These are phyloP conservation scores for Esox lucius DNA, from an alignment of 2,797 vertebrate genomes.

Conservation along the genomic window DNA sequence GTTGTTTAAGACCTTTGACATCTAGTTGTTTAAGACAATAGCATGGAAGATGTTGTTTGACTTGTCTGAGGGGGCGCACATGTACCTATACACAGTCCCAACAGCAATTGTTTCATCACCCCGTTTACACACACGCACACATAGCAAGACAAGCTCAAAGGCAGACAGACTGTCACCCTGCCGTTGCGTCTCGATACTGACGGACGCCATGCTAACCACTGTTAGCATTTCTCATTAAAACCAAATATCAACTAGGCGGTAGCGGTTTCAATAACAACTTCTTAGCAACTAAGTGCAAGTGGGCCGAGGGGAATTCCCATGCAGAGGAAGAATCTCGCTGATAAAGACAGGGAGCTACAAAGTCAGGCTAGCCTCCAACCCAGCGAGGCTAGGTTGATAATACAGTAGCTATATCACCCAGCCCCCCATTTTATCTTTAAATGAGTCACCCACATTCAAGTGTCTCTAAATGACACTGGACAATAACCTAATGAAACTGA, in stretches of 20 bases:
- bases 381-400: no score
- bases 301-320: conserved; percentile 4
- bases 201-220: background rate
- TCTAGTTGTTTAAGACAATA: no score
- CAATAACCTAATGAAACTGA: no score
- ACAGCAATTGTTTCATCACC: background rate
- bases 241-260: background rate
- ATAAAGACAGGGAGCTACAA: background rate
- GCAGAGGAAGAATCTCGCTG: no score
- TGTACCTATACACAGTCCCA: background rate
- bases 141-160: background rate
- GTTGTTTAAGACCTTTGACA: background rate
- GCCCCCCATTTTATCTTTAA: no score
- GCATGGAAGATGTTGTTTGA: background rate
- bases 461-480: no score
- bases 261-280: no score
- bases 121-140: background rate
- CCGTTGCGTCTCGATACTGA: background rate
- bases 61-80: background rate
- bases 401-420: no score
- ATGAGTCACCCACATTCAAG: no score
- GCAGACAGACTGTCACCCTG: background rate
- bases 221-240: background rate
- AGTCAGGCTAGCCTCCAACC: no score
- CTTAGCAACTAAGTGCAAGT: background rate